Conservation (phyloP, 2,797 vertebrate species). For the Masticophis lateralis region DNA sequence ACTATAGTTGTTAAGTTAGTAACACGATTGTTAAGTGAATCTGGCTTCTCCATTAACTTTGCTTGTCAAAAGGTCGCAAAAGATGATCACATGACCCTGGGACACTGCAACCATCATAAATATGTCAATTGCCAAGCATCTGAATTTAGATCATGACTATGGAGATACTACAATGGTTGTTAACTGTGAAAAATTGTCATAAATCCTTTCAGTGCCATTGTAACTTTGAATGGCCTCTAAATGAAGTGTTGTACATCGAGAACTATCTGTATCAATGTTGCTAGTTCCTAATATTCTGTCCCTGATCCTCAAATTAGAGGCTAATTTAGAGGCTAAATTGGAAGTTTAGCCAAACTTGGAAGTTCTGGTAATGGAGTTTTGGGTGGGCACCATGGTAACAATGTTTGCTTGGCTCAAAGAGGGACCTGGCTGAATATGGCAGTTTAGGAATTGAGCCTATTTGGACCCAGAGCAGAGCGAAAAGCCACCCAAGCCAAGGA, state of each 20-base stretch:
- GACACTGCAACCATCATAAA: neutral
- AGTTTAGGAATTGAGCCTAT: neutral
- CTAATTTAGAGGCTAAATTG: too few species aligned
- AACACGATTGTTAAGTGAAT: neutral
- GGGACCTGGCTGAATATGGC: neutral
- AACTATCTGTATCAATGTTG: neutral
- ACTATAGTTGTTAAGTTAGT: neutral
- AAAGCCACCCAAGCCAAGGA: neutral
- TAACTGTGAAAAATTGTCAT: neutral
- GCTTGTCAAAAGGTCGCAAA: neutral
- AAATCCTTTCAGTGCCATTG: neutral
- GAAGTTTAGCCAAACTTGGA: too few species aligned
- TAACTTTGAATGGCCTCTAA: neutral
- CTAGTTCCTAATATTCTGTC: neutral
- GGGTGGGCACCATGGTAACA: neutral
- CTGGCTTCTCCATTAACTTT: neutral
- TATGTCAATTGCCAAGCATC: neutral
- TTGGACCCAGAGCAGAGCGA: neutral
- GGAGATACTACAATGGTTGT: neutral
- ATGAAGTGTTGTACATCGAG: neutral
- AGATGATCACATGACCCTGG: neutral
- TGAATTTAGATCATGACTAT: neutral
- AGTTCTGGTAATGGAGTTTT: neutral
- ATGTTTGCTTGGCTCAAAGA: neutral
- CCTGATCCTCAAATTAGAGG: neutral